Evolutionary conservation across 2,888 invertebrate species (phyloP), one percentile per base, ranked within the genome.

Genomic region (Drosophila vallismaia): DNA sequence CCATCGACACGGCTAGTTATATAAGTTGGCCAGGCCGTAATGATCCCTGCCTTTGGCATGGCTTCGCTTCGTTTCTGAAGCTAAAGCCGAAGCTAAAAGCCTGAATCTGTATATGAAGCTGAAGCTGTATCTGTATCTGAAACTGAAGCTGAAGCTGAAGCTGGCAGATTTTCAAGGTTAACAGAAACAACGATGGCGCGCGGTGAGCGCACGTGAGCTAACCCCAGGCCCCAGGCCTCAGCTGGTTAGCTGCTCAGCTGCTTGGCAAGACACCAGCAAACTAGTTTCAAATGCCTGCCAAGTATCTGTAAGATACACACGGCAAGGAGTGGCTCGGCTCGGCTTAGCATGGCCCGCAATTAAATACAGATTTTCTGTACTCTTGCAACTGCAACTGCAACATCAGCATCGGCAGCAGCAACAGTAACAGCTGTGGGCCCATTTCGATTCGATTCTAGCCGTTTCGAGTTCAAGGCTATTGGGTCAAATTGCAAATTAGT

Each of bases 101-200:
- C 38, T 38, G 38, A 38, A 38, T 10, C 28, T 28, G 28, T 28
- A 28, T 51, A 46, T 78, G 74, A 28, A 38, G 24, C 36, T n/a
- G 12, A 36, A 36, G 36, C 36, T 36, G 5, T n/a, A 33, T 4
- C 50, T 76, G 74, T 26, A 14, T 24, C 55, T 46, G n/a, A 28
- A 5, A 12, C 79, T 79, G 75, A 49, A 51, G 57, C 45, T 76
- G 68, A 12, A 36, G 51, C 53, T 31, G 24, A 12, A 24, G 52
- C 85, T 81, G 78, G 78, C 88, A 71, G 87, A 81, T 86, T 89
- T 89, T 89, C 90, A 90, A 90, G 90, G 89, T 89, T 90, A 86
- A 68, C 74, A 75, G 71, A 73, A 71, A 75, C 71, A 70, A 74
- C 73, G 79, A 71, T 67, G 74, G 76, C 80, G 76, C 81, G 76